Evolutionary conservation across 2,797 vertebrate genomes (phyloP), one percentile per base, ranked within the genome.

Genomic region (Falco naumanni): DNA sequence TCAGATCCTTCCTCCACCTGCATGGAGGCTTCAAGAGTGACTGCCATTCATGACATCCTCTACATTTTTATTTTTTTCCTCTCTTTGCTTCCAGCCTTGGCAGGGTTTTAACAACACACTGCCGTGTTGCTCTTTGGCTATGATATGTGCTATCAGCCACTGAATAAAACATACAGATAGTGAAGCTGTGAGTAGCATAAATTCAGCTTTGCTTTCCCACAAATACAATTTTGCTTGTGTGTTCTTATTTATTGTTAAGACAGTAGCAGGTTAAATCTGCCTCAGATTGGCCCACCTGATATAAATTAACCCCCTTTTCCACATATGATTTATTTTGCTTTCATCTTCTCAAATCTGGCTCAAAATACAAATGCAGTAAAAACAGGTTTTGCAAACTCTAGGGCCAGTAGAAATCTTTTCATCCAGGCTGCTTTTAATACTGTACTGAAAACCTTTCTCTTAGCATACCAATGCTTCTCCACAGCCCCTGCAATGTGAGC

Each of bases 371-470:
- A 45, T 0, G 68, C 24, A 41, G 26, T 75, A 43, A 81, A 33
- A 37, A 1, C 9, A 13, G 64, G 18, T 43, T 84, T 79, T 72
- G 31, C 37, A 60, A 65, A 74, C 74, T 85, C 81, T 7, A 26
- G 63, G 84, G 78, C 78, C 37, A 11, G 45, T 16, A 83, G 92
- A 95, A 96, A 92, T 95, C 91, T 89, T 91, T 77, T 25, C 18
- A 92, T 19, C 34, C 76, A 11, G 56, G n/a, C 43, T 83, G 57
- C 34, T 69, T 82, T 61, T 76, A 85, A 48, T 22, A 43, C 45
- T 12, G 51, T 22, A 3, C 71, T 41, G 50, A 37, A 59, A 60
- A 24, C 37, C 57, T 69, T 81, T 48, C 50, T 31, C 76, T 33
- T 26, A 77, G 95, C 84, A 77, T 24, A 41, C 34, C 78, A 66